Conservation (phyloP, 37 sponge, comb jelly and placozoan species). For the Aplysina aerophoba region DNA sequence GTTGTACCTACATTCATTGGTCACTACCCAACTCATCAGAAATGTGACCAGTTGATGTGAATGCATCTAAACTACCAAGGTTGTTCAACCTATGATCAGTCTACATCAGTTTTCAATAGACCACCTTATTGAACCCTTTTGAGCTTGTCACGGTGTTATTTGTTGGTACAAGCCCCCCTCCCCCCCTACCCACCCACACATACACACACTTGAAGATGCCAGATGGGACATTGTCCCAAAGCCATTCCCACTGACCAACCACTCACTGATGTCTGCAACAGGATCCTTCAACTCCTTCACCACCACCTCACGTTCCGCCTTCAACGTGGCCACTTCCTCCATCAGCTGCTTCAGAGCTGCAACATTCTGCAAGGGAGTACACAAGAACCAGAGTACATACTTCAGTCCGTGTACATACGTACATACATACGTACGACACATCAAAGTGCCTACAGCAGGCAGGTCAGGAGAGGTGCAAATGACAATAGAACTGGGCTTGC, state of each 20-base stretch:
- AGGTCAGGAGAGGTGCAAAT: too few species aligned
- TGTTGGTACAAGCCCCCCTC: too few species aligned
- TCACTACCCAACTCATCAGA: too few species aligned
- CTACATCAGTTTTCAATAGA: too few species aligned
- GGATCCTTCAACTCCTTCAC: conserved; percentile 72
- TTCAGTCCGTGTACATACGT: background rate
- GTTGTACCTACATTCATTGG: too few species aligned
- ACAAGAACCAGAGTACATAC: conserved; percentile 5
- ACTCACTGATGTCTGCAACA: conserved; percentile 68
- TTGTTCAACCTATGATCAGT: too few species aligned
- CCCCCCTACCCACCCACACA: background rate
- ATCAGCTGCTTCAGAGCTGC: conserved; percentile 74
- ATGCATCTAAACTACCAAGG: too few species aligned
- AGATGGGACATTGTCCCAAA: background rate
- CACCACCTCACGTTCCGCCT: conserved; percentile 82
- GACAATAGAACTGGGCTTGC: too few species aligned
- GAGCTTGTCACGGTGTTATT: too few species aligned
- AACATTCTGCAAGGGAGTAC: conserved; percentile 52
- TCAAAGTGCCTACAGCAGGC: too few species aligned
- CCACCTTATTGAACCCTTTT: too few species aligned
- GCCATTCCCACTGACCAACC: background rate
- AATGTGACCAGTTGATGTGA: too few species aligned
- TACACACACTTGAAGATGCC: background rate
- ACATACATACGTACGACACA: background rate
- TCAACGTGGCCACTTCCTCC: conserved; percentile 85